Conservation (phyloP, 2,888 invertebrate species). For the Junonia oenone region DNA sequence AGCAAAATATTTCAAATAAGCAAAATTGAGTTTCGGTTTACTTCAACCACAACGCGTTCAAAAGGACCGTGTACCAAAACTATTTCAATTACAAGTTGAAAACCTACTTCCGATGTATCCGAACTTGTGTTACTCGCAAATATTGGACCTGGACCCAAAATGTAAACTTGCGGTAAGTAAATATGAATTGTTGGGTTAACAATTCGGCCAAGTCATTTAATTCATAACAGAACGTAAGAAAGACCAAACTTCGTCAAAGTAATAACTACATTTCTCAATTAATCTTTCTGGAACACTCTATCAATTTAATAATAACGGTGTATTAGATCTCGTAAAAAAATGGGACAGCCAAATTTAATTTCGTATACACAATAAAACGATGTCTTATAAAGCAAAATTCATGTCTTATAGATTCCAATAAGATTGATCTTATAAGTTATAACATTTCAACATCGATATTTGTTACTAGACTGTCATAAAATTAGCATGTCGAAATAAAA, state of each 20-base stretch:
- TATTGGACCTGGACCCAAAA: not conserved
- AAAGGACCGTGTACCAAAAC: slow-evolving; percentile 16
- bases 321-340: not conserved
- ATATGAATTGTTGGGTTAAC: not conserved
- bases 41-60: slow-evolving; percentile 6
- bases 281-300: slow-evolving; percentile 6
- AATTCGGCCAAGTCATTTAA: not conserved
- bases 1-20: slow-evolving; percentile 8
- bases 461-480: too few species aligned
- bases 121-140: slow-evolving; percentile 1
- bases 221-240: not conserved
- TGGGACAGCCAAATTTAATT: slow-evolving; percentile 20
- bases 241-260: slow-evolving; percentile 1
- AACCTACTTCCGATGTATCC: slow-evolving; percentile 11
- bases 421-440: too few species aligned
- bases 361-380: slow-evolving; percentile 10
- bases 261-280: not conserved
- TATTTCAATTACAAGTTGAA: slow-evolving; percentile 25
- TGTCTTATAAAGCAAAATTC: slow-evolving; percentile 5
- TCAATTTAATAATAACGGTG: slow-evolving; percentile 16
- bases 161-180: not conserved
- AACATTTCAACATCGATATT: too few species aligned
- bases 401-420: not conserved
- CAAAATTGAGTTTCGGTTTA: slow-evolving; percentile 8
- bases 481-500: too few species aligned